Conservation (phyloP, 2,113 vertebrate species). For the Stigmatopora argus region DNA sequence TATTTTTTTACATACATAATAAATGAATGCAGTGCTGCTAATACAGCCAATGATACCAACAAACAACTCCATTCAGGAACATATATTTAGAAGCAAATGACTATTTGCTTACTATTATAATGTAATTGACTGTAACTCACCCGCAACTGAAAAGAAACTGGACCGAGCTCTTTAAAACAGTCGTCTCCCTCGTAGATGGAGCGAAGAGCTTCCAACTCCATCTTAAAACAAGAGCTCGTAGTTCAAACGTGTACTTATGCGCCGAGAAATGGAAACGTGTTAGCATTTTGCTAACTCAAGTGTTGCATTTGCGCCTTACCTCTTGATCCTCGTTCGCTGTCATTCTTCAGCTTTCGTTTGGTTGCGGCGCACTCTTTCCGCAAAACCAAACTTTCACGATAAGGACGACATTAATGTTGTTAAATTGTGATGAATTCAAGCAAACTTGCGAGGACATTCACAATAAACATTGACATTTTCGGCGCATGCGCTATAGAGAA, state of each 20-base stretch:
- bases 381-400: not conserved
- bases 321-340: conserved; percentile 91
- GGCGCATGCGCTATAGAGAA: not conserved
- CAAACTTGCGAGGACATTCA: not conserved
- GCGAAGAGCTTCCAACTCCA: conserved; percentile 93
- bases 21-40: too few species aligned
- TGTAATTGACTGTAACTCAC: conserved; percentile 62
- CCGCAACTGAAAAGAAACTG: conserved; percentile 88
- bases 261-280: not conserved
- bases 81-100: too few species aligned
- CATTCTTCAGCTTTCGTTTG: conserved; percentile 61
- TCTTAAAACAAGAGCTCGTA: conserved; percentile 61
- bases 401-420: not conserved
- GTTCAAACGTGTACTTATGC: not conserved
- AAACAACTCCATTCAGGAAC: too few species aligned
- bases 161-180: conserved; percentile 88
- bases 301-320: conserved; percentile 60
- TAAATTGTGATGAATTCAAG: not conserved
- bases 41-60: too few species aligned
- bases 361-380: not conserved
- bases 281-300: conserved; percentile 30
- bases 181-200: conserved; percentile 96
- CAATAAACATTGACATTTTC: not conserved
- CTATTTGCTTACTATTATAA: too few species aligned
- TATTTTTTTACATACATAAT: too few species aligned